Conservation (phyloP, 2,797 vertebrate genomes). For the Pteronotus mesoamericanus region DNA sequence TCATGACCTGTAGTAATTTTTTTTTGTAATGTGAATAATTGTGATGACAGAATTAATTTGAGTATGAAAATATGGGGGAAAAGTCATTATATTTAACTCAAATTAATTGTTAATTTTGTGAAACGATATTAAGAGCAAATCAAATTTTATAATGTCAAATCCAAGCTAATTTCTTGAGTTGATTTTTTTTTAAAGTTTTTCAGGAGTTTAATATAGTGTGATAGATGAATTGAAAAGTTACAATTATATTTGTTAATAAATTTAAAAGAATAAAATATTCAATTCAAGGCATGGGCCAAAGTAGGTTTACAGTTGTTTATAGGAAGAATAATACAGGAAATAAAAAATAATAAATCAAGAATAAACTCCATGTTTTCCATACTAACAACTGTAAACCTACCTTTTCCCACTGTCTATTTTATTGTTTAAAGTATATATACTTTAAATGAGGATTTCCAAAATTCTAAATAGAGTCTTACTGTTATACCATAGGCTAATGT, state of each 20-base stretch:
- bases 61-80: constrained; percentile 54
- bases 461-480: background rate
- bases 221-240: constrained; percentile 4
- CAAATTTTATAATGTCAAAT: constrained; percentile 52
- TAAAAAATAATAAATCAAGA: background rate
- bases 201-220: background rate
- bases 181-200: constrained; percentile 39
- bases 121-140: constrained; percentile 38
- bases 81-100: constrained; percentile 55
- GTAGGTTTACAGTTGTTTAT: background rate
- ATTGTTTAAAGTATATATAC: background rate
- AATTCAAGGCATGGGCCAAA: background rate
- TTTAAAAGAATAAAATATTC: constrained; percentile 14
- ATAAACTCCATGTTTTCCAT: background rate
- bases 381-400: background rate
- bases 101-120: constrained; percentile 63
- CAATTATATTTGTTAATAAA: background rate
- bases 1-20: constrained; percentile 41
- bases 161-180: constrained; percentile 51
- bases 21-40: constrained; percentile 65
- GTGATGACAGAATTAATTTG: constrained; percentile 66
- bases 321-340: background rate
- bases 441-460: constrained; percentile 13
- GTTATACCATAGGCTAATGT: background rate
- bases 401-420: background rate